These are phyloP conservation scores for Nephrotoma appendiculata DNA, from an alignment of 2,888 invertebrate genomes.

Conservation along the genomic window DNA sequence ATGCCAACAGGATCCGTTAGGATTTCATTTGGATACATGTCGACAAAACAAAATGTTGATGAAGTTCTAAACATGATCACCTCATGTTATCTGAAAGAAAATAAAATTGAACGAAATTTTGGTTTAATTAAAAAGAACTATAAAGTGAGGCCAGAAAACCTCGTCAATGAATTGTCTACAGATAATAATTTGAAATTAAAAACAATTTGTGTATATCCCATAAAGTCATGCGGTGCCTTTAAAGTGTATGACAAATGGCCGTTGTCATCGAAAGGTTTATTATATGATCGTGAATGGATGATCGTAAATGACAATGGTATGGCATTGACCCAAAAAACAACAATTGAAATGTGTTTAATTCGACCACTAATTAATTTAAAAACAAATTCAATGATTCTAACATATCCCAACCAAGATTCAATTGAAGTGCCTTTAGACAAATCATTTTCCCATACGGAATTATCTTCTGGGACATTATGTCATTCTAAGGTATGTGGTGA, in stretches of 20 bases:
- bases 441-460: conserved; percentile 19
- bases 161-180: neutral
- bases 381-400: conserved; percentile 37
- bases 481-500: conserved; percentile 79
- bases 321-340: conserved; percentile 78
- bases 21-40: conserved; percentile 87
- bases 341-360: conserved; percentile 63
- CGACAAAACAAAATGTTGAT: conserved; percentile 55
- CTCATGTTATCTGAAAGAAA: conserved; percentile 47
- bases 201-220: conserved; percentile 61
- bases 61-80: conserved; percentile 57
- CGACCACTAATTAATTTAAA: conserved; percentile 53
- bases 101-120: conserved; percentile 8
- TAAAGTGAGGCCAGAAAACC: neutral
- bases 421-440: conserved; percentile 40
- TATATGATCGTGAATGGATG: conserved; percentile 91
- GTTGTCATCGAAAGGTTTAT: conserved; percentile 59
- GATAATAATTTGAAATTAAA: conserved; percentile 19
- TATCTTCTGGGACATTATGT: conserved; percentile 36
- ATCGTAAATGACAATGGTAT: conserved; percentile 67
- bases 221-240: conserved; percentile 81
- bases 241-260: conserved; percentile 53
- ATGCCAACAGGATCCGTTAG: conserved; percentile 84
- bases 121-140: conserved; percentile 12
- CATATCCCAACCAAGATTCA: conserved; percentile 40